Evolutionary conservation across 2,888 invertebrate species (phyloP).

Genomic region (Maniola hyperantus): DNA sequence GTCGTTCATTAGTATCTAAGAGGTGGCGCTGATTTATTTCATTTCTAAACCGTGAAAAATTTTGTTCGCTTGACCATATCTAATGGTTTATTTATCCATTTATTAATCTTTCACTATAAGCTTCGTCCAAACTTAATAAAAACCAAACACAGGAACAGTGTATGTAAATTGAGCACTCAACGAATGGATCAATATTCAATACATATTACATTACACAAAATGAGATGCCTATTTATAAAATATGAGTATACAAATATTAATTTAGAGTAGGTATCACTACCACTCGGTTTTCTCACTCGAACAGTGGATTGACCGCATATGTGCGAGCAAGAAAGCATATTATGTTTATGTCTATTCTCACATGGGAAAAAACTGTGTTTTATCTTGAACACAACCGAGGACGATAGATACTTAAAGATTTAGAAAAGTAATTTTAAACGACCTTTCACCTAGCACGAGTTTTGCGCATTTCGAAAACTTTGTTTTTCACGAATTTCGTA

Average conservation of each 20-base stretch:
- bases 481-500: too few relatives aligned
- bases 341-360: background rate
- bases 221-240: constrained; percentile 8
- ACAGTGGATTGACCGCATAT: background rate
- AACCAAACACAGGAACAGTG: background rate
- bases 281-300: background rate
- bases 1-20: too few relatives aligned
- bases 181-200: background rate
- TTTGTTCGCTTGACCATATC: too few relatives aligned
- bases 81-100: too few relatives aligned
- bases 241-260: constrained; percentile 5
- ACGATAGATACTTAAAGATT: too few relatives aligned
- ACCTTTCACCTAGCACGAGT: too few relatives aligned
- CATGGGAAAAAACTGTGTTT: background rate
- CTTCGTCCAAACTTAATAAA: background rate
- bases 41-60: too few relatives aligned
- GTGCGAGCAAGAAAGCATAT: constrained; percentile 4
- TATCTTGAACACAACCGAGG: background rate
- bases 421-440: too few relatives aligned
- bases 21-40: too few relatives aligned
- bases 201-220: constrained; percentile 1
- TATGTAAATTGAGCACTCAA: constrained; percentile 14
- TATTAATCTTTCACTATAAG: constrained; percentile 2
- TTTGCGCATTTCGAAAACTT: too few relatives aligned
- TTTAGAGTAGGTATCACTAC: background rate